A percentile compares a stretch with the other conserved stretches of the same genome.
These are phyloP conservation scores for Acrobasis suavella DNA, from an alignment of 2,888 invertebrate species.

Conservation along the genomic window DNA sequence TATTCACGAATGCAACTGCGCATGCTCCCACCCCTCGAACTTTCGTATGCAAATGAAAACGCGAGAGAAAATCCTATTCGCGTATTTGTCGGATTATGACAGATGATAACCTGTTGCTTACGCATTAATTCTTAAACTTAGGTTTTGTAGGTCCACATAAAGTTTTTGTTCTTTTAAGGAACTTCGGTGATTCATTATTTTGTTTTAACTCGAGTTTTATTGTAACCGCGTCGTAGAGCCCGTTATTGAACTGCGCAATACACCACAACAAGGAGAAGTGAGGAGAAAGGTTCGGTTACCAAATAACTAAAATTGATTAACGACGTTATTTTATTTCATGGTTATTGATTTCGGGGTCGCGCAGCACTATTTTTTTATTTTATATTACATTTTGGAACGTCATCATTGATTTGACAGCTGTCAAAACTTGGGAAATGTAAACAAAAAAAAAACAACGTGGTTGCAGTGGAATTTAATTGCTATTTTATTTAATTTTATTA, in stretches of 20 bases:
- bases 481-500: no score
- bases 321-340: slow-evolving; percentile 29
- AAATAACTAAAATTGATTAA: slow-evolving; percentile 20
- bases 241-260: slow-evolving; percentile 50
- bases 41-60: slow-evolving; percentile 70
- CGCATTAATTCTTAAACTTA: slow-evolving; percentile 67
- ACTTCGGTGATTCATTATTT: slow-evolving; percentile 27
- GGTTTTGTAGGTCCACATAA: slow-evolving; percentile 41
- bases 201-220: no score
- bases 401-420: slow-evolving; percentile 6
- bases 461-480: no score
- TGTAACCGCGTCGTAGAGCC: slow-evolving; percentile 29
- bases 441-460: slow-evolving; percentile 25
- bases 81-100: slow-evolving; percentile 74
- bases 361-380: slow-evolving; percentile 43
- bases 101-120: slow-evolving; percentile 76
- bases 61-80: slow-evolving; percentile 68
- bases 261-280: slow-evolving; percentile 28
- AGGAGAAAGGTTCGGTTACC: slow-evolving; percentile 29
- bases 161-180: slow-evolving; percentile 39
- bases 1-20: slow-evolving; percentile 53
- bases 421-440: slow-evolving; percentile 3
- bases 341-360: slow-evolving; percentile 32
- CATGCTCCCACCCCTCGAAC: slow-evolving; percentile 59
- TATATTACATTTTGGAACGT: slow-evolving; percentile 14